These are phyloP conservation scores for Maniola jurtina DNA, from an alignment of 1,140 invertebrate species.

Conservation along the genomic window DNA sequence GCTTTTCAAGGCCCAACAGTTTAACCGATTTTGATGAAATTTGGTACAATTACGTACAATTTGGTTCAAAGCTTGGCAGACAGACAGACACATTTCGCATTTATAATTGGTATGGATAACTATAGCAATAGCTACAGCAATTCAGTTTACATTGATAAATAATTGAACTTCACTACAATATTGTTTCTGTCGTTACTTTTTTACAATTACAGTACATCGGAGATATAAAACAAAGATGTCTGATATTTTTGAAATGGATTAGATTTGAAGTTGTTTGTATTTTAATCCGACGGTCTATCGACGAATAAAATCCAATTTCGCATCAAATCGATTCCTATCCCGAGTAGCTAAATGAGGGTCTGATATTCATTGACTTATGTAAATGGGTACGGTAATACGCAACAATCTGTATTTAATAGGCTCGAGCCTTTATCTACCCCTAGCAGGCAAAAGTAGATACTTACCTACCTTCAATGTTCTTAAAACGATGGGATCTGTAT, in stretches of 20 bases:
- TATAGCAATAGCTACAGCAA: no score
- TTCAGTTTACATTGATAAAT: no score
- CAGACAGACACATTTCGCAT: no score
- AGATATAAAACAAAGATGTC: no score
- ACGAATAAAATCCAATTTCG: neutral
- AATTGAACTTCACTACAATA: no score
- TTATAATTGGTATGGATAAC: no score
- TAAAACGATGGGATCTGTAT: neutral
- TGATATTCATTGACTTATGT: slow-evolving; percentile 10
- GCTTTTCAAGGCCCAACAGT: no score
- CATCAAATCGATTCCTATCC: slow-evolving; percentile 5
- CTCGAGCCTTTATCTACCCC: slow-evolving; percentile 1
- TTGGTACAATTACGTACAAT: neutral
- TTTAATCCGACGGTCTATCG: neutral
- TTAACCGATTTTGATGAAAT: no score
- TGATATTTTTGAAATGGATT: no score
- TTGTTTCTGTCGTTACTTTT: neutral
- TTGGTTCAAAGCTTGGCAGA: no score
- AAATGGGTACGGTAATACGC: slow-evolving; percentile 9
- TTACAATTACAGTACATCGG: no score
- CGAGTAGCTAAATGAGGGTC: slow-evolving; percentile 1
- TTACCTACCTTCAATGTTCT: slow-evolving; percentile 4
- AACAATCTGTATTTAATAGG: slow-evolving; percentile 11
- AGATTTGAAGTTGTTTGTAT: neutral
- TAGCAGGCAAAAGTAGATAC: slow-evolving; percentile 1